Evolutionary conservation across 2,797 vertebrate genomes (phyloP), one percentile per base, ranked within the genome.

Genomic region (Percopsis omiscomaycus): DNA sequence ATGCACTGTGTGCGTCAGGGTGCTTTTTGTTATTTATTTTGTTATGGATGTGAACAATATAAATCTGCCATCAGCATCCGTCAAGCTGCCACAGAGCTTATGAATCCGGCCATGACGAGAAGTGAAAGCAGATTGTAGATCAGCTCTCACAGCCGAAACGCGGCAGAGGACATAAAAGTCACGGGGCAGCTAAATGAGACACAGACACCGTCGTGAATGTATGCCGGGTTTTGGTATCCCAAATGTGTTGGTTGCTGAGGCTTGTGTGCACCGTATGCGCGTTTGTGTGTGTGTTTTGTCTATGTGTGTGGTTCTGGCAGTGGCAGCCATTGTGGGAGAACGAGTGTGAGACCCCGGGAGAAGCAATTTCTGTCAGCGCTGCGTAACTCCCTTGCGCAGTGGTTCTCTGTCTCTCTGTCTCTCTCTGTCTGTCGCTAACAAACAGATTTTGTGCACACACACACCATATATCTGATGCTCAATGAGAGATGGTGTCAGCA

Each of bases 1-100:
- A 69, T 74, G 60, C 81, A 74, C 81, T 81, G 55, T 59, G 30
- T 64, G 71, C 54, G 72, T 64, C 71, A 68, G 72, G 32, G 64
- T 74, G 51, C 59, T 72, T 58, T 58, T 77, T 83, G 67, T 70
- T 83, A 71, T 60, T 62, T 37, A 3, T 37, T 37, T 37, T 37
- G 2, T 8, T 37, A 37, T 37, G 32, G 64, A 83, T 72, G 55
- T 55, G 45, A 68, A 49, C 57, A 3, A 44, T 63, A 16, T 63
- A 42, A 78, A 50, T 74, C 42, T 59, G 58, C 46, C 48, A 52
- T 66, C 44, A 6, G 15, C 46, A 3, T 45, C 12, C 16, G 53
- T 67, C 29, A 59, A 4, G 37, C 57, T 59, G 9, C 63, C 61
- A 11, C 53, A 0, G 3, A 63, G 37, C 68, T 69, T 30, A 75